Evolutionary conservation across 2,113 vertebrate species (phyloP), one percentile per base, ranked within the genome.

Genomic region (Python bivittatus): DNA sequence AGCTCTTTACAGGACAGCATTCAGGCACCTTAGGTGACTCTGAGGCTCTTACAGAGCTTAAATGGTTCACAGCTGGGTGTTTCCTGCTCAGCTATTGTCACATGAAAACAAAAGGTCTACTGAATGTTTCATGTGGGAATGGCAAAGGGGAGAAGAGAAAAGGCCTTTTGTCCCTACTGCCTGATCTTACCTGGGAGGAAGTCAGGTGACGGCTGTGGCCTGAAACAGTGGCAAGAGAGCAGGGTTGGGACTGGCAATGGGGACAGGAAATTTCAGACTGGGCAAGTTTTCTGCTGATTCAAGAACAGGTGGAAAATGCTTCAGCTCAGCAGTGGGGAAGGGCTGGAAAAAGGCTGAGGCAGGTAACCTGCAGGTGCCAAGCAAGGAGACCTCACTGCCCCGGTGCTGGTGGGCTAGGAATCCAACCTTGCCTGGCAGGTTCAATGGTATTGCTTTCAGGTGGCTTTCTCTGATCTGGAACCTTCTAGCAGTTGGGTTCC

Each of bases 11-110:
- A 23, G 6, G 53, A 52, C 84, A 58, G 53, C 9, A 33, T 22
- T 79, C 7, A 79, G 33, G 72, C 72, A 79, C 33, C 17, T 79
- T 42, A 42, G 85, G 25, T 33, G 25, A 64, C 84, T 42, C 61
- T n/a, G 33, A 33, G 56, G 84, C 83, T 93, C 54, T 86, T 92
- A 25, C 85, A 52, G 13, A 11, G 53, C 85, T 88, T 97, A 25
- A 95, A 96, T 97, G 94, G 97, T 96, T 97, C 93, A 96, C 3
- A 3, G 6, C 88, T 4, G 90, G 92, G 79, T 38, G 4, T 22
- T 48, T 87, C 56, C 23, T 95, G 86, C 10, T 6, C 38, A 90
- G 89, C 48, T 86, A 44, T 54, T 23, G 92, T 54, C 86, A 92
- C 33, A 79, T 9, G 72, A 27, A 92, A 90, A 92, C 94, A 93